These are phyloP conservation scores for Euclidia mi DNA, from an alignment of 2,888 invertebrate genomes.

Conservation along the genomic window DNA sequence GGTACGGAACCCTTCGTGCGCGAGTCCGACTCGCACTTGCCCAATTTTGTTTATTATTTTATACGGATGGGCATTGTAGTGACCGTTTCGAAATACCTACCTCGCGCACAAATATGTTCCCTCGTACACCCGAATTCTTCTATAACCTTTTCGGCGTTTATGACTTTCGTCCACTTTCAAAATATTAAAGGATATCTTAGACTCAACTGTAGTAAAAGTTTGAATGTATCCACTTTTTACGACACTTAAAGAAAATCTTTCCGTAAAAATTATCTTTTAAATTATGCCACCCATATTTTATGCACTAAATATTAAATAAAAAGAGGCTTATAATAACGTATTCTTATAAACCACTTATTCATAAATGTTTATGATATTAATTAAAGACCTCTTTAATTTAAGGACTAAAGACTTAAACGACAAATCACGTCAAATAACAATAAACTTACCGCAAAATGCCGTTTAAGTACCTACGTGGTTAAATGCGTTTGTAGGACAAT, in stretches of 20 bases:
- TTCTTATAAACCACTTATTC: too few species aligned
- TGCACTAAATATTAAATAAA: background rate
- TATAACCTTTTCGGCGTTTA: constrained; percentile 34
- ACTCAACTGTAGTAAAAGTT: constrained; percentile 15
- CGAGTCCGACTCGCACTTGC: too few species aligned
- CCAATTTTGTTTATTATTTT: too few species aligned
- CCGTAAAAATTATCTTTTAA: background rate
- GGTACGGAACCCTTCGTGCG: too few species aligned
- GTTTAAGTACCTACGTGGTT: background rate
- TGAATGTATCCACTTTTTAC: constrained; percentile 10
- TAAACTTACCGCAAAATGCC: background rate
- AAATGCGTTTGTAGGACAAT: too few species aligned
- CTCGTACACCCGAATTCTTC: constrained; percentile 26
- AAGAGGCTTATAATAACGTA: background rate
- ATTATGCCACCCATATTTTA: background rate
- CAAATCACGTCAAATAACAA: background rate
- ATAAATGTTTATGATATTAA: too few species aligned
- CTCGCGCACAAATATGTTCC: constrained; percentile 27
- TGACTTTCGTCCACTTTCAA: constrained; percentile 13
- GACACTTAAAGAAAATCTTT: constrained; percentile 5
- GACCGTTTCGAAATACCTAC: constrained; percentile 28
- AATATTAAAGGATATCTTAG: constrained; percentile 13
- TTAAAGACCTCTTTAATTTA: too few species aligned
- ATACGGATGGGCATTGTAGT: constrained; percentile 25
- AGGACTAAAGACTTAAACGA: background rate